Percentiles rank a stretch among this genome's conserved stretches.
Conservation (phyloP, 1,140 invertebrate species). For the Drosophila novamexicana region DNA sequence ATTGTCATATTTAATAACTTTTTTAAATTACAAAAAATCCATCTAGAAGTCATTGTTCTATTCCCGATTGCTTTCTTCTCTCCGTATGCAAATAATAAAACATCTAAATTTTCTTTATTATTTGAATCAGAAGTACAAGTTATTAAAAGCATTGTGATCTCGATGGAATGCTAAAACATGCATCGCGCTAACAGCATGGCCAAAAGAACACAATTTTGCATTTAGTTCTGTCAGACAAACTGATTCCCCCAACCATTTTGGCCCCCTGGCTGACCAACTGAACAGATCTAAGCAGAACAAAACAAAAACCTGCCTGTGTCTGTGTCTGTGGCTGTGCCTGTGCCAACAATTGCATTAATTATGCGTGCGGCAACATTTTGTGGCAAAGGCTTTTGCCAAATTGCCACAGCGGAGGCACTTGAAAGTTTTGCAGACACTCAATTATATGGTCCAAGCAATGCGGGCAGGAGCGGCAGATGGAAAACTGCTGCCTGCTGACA, state of each 20-base stretch:
- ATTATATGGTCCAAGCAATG: conserved; percentile 36
- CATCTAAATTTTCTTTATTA: background rate
- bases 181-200: background rate
- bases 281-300: conserved; percentile 11
- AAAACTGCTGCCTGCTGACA: conserved; percentile 23
- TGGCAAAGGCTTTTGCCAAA: conserved; percentile 51
- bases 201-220: conserved; percentile 32
- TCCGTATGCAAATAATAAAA: too few species aligned
- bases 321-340: background rate
- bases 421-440: conserved; percentile 52
- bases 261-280: conserved; percentile 4
- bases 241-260: background rate
- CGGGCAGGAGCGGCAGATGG: background rate
- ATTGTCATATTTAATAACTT: too few species aligned
- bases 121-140: conserved; percentile 14
- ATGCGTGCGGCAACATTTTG: conserved; percentile 61
- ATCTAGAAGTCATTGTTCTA: too few species aligned
- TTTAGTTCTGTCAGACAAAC: conserved; percentile 27
- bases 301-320: conserved; percentile 4
- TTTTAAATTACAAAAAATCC: too few species aligned
- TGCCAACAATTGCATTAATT: conserved; percentile 74
- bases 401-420: conserved; percentile 47
- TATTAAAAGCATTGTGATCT: conserved; percentile 20
- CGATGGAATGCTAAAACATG: background rate
- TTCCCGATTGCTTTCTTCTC: too few species aligned